These are phyloP conservation scores for Otus sunia DNA, from an alignment of 2,113 vertebrate species.

Conservation along the genomic window DNA sequence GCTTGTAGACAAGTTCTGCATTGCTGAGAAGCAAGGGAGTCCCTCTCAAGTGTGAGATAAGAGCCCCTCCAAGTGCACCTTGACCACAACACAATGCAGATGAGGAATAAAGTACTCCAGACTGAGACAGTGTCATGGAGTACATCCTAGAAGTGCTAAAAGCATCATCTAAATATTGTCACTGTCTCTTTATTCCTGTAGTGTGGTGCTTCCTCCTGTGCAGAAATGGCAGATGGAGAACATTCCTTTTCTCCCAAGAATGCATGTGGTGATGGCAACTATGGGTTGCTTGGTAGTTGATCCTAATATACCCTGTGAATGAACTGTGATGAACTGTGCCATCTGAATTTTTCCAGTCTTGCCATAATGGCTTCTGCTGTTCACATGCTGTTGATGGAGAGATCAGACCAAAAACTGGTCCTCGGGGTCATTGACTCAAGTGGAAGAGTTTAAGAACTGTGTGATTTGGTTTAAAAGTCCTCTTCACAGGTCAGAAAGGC, in stretches of 20 bases:
- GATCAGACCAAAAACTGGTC: background rate
- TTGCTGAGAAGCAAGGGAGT: background rate
- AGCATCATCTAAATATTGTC: background rate
- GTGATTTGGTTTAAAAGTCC: background rate
- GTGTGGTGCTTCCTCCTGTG: background rate
- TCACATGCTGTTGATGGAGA: accelerated
- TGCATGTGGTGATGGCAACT: background rate
- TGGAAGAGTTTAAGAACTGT: background rate
- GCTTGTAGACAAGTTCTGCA: background rate
- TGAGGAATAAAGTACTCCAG: background rate
- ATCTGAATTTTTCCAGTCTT: background rate
- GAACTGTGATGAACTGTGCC: background rate
- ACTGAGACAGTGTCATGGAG: background rate
- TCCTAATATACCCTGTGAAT: background rate
- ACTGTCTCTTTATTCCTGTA: background rate
- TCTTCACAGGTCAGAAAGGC: background rate
- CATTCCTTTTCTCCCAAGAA: background rate
- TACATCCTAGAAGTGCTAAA: background rate
- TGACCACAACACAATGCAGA: no score
- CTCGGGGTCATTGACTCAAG: background rate
- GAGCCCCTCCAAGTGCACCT: background rate
- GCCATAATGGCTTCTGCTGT: background rate
- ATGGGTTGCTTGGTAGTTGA: background rate
- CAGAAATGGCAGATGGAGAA: background rate
- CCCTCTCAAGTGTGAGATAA: background rate